Percentiles rank a stretch among this genome's conserved stretches.
These are phyloP conservation scores for Otus sunia DNA, from an alignment of 2,113 vertebrate genomes.

Conservation along the genomic window DNA sequence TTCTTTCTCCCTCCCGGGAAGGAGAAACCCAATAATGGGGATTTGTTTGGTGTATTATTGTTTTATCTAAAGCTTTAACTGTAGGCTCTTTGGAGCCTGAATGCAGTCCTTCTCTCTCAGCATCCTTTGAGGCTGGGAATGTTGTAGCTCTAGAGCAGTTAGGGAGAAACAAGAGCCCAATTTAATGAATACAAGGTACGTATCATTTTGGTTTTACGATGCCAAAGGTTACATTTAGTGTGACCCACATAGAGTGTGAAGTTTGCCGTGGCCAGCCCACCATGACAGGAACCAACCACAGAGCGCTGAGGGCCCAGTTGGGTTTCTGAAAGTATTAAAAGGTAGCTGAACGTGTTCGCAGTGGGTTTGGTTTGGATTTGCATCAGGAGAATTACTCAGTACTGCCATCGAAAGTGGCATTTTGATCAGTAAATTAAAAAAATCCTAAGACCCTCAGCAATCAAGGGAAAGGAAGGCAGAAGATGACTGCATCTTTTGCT, in stretches of 20 bases:
- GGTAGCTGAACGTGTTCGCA: not conserved
- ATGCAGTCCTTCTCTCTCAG: not conserved
- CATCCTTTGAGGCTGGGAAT: not conserved
- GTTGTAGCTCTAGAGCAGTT: not conserved
- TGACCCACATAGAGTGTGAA: not conserved
- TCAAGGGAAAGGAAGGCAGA: not conserved
- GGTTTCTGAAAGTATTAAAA: not conserved
- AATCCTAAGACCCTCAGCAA: not conserved
- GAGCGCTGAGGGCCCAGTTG: not conserved
- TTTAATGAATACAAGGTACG: not conserved
- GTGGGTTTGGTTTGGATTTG: not conserved
- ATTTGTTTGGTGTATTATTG: not conserved
- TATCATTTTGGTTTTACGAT: not conserved
- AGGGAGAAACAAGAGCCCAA: not conserved
- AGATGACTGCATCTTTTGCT: not conserved
- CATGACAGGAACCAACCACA: accelerated
- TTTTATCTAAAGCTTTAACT: not conserved
- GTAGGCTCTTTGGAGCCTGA: not conserved
- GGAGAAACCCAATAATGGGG: not conserved
- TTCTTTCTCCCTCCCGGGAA: not conserved
- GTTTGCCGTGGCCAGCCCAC: not conserved
- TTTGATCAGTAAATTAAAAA: not conserved
- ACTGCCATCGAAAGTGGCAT: not conserved
- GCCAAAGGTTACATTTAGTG: not conserved
- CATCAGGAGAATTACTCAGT: not conserved